Evolutionary conservation across 64 coral and sea anemone genomes (phyloP), one percentile per base, ranked within the genome.

Genomic region (Dendronephthya gigantea): DNA sequence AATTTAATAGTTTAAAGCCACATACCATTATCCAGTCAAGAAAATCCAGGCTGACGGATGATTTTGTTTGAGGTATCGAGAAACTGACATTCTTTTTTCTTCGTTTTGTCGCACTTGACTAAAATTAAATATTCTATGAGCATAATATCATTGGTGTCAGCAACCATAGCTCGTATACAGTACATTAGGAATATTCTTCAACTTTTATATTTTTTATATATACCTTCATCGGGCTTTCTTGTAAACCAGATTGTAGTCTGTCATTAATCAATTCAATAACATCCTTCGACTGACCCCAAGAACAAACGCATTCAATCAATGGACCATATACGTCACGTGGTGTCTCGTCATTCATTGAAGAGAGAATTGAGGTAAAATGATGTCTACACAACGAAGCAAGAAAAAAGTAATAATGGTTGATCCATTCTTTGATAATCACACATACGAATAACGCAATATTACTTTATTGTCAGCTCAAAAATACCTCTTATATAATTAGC

Each of bases 291-390:
- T 65, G 87, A 39, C 62, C 92, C 94, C 94, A 98, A 23, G 92
- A 89, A 50, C 88, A 84, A 50, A 97, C 30, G 55, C 94, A 91
- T 84, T 97, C 90, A 7, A 97, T 5, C 48, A 93, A 47, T 25
- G 94, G 94, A n/a, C 94, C 94, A 69, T 91, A 98, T 59, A 91
- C 90, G 16, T 89, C 40, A 83, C 62, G 31, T 0, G 72, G 59
- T 43, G 69, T 45, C 86, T 83, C 84, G 11, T 88, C 94, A 81
- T 69, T 82, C 36, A 92, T 43, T 47, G 86, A 90, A 9, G 85
- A 83, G 34, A 98, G 49, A 33, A 92, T 85, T 30, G 82, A 83
- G 58, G 93, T 49, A 36, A 87, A 98, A 82, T 91, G 90, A 35
- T 88, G 83, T 41, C 94, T 98, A 47, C 32, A 84, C 22, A 39